A percentile compares a stretch with the other conserved stretches of the same genome.
Conservation (phyloP, 2,888 invertebrate genomes). For the Ophion obscuratus region DNA sequence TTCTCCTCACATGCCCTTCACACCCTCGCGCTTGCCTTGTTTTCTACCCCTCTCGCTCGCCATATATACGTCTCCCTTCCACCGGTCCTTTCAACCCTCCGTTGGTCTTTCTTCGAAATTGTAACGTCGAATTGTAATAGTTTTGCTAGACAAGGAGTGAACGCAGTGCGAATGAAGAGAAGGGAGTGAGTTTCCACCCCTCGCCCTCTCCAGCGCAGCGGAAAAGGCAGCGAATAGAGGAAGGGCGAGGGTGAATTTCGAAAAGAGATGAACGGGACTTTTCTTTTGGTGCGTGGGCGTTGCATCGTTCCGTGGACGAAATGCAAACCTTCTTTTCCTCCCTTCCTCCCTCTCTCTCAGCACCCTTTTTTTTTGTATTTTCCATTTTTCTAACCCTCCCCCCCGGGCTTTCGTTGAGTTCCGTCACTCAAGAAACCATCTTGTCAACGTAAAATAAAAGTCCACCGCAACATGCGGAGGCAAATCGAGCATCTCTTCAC, state of each 20-base stretch:
- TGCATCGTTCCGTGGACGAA: conserved; percentile 23
- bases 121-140: conserved; percentile 81
- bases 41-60: conserved; percentile 39
- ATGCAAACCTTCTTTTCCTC: conserved; percentile 14
- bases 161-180: conserved; percentile 68
- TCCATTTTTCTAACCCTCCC: not conserved
- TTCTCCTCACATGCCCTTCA: conserved; percentile 45
- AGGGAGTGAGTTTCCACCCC: conserved; percentile 42
- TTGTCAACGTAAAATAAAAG: conserved; percentile 66
- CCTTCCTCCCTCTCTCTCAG: conserved; percentile 35
- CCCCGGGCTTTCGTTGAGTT: conserved; percentile 66
- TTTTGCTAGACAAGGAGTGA: conserved; percentile 77
- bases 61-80: not conserved
- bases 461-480: conserved; percentile 37
- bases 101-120: conserved; percentile 65
- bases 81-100: conserved; percentile 24
- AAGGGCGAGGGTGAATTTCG: conserved; percentile 54
- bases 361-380: not conserved
- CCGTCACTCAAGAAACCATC: conserved; percentile 69
- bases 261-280: conserved; percentile 43
- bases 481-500: not conserved
- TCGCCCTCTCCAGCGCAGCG: conserved; percentile 20
- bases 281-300: conserved; percentile 41
- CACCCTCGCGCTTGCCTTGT: conserved; percentile 43
- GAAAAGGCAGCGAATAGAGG: conserved; percentile 31